phyloP scores from a whole-genome alignment of 1,140 invertebrate genomes.

The Drosophila littoralis region DNA sequence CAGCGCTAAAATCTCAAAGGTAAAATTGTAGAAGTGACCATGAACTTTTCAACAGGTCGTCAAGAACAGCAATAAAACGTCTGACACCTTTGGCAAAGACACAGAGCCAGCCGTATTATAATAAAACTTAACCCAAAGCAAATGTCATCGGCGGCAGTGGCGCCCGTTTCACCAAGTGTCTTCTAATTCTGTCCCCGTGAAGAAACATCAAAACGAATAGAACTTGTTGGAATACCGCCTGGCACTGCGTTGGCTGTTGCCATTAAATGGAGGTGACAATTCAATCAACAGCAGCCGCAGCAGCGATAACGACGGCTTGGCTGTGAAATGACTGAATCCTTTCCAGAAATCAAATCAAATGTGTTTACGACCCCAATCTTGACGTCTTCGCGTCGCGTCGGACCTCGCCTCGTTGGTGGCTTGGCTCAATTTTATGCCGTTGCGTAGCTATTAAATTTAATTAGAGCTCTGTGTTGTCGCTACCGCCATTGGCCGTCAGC shows the following conservation, averaged over 20 bases:
- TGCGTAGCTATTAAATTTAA: constrained; percentile 81
- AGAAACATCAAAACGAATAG: constrained; percentile 60
- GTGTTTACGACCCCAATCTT: constrained; percentile 65
- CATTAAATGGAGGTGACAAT: constrained; percentile 79
- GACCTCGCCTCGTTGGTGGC: constrained; percentile 62
- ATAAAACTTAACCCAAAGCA: constrained; percentile 25
- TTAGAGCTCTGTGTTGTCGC: constrained; percentile 73
- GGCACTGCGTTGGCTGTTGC: constrained; percentile 9
- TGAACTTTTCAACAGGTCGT: constrained; percentile 79
- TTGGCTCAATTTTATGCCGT: constrained; percentile 62
- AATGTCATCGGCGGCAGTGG: constrained; percentile 58
- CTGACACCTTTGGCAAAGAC: constrained; percentile 68
- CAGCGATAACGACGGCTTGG: constrained; percentile 41
- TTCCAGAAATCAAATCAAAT: constrained; percentile 81
- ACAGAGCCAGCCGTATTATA: constrained; percentile 16
- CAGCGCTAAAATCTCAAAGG: constrained; percentile 31
- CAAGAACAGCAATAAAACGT: constrained; percentile 70
- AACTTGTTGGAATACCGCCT: constrained; percentile 49
- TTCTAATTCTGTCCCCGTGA: constrained; percentile 33
- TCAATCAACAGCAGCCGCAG: constrained; percentile 71
- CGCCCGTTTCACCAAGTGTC: constrained; percentile 44
- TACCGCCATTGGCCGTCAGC: constrained; percentile 52
- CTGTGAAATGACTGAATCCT: constrained; percentile 61
- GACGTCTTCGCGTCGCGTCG: background rate
- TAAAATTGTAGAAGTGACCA: constrained; percentile 54